A percentile compares a stretch with the other conserved stretches of the same genome.
phyloP scores from a whole-genome alignment of 2,797 vertebrate genomes.

The Leuciscus waleckii region DNA sequence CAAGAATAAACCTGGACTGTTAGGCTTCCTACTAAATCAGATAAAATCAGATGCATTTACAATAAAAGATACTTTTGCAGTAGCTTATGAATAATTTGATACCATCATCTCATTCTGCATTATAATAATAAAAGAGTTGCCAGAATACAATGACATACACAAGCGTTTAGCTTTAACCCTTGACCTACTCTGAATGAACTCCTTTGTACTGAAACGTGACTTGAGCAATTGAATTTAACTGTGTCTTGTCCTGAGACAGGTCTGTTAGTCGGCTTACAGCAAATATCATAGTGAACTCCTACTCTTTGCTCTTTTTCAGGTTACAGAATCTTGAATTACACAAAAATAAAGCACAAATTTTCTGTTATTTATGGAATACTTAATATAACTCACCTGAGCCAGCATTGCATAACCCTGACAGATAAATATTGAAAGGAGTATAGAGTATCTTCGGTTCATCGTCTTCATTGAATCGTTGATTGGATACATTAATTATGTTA shows the following conservation, averaged over 20 bases:
- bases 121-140: conserved; percentile 15
- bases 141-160: background rate
- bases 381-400: conserved; percentile 76
- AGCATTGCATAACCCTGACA: conserved; percentile 63
- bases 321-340: background rate
- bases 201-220: background rate
- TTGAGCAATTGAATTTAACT: background rate
- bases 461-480: background rate
- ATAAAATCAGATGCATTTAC: background rate
- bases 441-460: background rate
- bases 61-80: background rate
- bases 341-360: background rate
- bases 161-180: background rate
- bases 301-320: background rate
- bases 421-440: conserved; percentile 60
- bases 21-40: background rate
- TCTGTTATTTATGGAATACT: background rate
- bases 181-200: background rate
- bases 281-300: background rate
- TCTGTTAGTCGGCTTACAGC: background rate
- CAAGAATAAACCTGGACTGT: background rate
- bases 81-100: background rate
- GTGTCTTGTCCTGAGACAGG: background rate
- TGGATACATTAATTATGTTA: background rate
- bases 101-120: background rate